Percentiles rank a stretch among this genome's conserved stretches.
These are phyloP conservation scores for Mola mola DNA, from an alignment of 2,113 vertebrate species.

Conservation along the genomic window DNA sequence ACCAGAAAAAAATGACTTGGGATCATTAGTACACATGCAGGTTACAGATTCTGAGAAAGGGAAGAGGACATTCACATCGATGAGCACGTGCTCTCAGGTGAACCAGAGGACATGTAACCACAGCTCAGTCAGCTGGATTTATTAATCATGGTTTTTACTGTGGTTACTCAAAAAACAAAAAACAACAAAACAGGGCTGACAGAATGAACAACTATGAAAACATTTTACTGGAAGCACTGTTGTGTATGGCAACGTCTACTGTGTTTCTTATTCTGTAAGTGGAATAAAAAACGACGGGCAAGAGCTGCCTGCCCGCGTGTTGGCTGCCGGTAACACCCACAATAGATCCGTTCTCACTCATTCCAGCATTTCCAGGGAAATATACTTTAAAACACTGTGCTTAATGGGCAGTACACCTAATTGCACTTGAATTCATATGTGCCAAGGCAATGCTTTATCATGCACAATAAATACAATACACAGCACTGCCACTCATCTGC, in stretches of 20 bases:
- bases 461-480: slow-evolving; percentile 46
- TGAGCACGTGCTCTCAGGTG: slow-evolving; percentile 27
- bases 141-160: background rate
- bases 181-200: no score
- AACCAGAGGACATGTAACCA: slow-evolving; percentile 21
- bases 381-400: slow-evolving; percentile 37
- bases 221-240: slow-evolving; percentile 64
- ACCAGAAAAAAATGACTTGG: no score
- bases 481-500: slow-evolving; percentile 52
- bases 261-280: slow-evolving; percentile 17
- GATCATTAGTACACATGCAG: slow-evolving; percentile 62
- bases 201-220: slow-evolving; percentile 22
- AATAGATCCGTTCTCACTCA: slow-evolving; percentile 24
- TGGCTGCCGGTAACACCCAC: slow-evolving; percentile 24
- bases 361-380: slow-evolving; percentile 21
- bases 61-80: slow-evolving; percentile 26
- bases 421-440: slow-evolving; percentile 67
- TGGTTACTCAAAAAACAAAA: slow-evolving; percentile 3
- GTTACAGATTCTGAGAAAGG: slow-evolving; percentile 39
- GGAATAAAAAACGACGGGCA: slow-evolving; percentile 27
- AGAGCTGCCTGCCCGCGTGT: background rate
- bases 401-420: slow-evolving; percentile 47
- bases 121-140: no score
- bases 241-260: slow-evolving; percentile 34
- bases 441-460: slow-evolving; percentile 49